These are phyloP conservation scores for Corapipo altera DNA, from an alignment of 2,113 vertebrate species.

Conservation along the genomic window DNA sequence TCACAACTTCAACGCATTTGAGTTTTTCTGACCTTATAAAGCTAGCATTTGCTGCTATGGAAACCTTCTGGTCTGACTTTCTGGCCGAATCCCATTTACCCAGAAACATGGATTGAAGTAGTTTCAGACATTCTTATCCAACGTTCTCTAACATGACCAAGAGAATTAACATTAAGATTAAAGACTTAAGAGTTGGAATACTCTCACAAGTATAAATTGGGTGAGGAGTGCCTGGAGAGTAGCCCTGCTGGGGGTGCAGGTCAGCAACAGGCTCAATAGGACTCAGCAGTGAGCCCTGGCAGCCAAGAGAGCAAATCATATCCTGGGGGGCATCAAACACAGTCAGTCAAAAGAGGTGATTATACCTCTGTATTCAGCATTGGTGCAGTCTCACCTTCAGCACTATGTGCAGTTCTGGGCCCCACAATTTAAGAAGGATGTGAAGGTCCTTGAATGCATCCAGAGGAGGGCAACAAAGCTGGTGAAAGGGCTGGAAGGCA, in stretches of 20 bases:
- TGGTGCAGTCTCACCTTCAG: neutral
- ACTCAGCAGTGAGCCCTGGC: neutral
- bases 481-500: neutral
- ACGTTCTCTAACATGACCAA: neutral
- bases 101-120: neutral
- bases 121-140: neutral
- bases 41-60: neutral
- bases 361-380: neutral
- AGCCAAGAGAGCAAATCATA: neutral
- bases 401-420: neutral
- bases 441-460: neutral
- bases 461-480: neutral
- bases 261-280: neutral
- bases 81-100: neutral
- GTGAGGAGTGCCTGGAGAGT: neutral
- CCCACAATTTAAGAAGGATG: neutral
- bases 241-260: neutral
- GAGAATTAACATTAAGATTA: neutral
- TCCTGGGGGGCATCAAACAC: neutral
- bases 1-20: neutral
- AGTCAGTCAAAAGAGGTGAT: neutral
- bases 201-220: neutral
- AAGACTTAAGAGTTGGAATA: neutral
- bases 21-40: slow-evolving; percentile 6
- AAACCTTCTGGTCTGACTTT: neutral